Evolutionary conservation across 2,113 vertebrate genomes (phyloP), one percentile per base, ranked within the genome.

Genomic region (Plecotus auritus): DNA sequence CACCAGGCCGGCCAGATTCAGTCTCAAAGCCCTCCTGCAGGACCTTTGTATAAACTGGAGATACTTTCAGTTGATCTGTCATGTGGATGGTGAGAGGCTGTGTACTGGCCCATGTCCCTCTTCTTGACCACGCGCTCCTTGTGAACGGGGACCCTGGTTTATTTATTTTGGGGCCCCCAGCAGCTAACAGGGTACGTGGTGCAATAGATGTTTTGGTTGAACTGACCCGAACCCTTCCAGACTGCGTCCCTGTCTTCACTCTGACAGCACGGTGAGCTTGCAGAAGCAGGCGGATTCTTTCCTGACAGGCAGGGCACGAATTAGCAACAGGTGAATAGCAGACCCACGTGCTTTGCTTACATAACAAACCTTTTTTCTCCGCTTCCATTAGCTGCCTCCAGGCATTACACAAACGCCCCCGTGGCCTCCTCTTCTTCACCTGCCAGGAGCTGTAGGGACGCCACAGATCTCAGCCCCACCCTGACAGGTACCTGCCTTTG

Each of bases 321-420:
- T 73, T 77, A 85, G 94, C 78, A 84, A 83, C 96, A 93, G 86
- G 94, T 97, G 96, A 85, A 28, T 1, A 51, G 94, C 82, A 54
- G n/a, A 78, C 56, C 88, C 88, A 20, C 3, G 5, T 47, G 96
- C 54, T 42, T 40, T 7, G 22, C 83, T 97, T 96, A 87, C 17
- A 17, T 86, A 96, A 94, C 20, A 7, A 72, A 16, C 7, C 64
- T n/a, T 64, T 61, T 37, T 51, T 69, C 32, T 73, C 76, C 26
- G 5, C 40, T 16, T 3, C 5, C 1, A 1, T 28, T n/a, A 67
- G 81, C 94, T 35, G 32, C 66, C 67, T 87, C 54, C 51, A 51
- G 45, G 45, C 37, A 0, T 70, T 32, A 30, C 8, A 26, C 51
- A 51, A 42, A 90, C 83, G 17, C 12, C 22, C 45, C 13, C 0